These are phyloP conservation scores for Lobophora halterata DNA, from an alignment of 2,888 invertebrate genomes.

Conservation along the genomic window DNA sequence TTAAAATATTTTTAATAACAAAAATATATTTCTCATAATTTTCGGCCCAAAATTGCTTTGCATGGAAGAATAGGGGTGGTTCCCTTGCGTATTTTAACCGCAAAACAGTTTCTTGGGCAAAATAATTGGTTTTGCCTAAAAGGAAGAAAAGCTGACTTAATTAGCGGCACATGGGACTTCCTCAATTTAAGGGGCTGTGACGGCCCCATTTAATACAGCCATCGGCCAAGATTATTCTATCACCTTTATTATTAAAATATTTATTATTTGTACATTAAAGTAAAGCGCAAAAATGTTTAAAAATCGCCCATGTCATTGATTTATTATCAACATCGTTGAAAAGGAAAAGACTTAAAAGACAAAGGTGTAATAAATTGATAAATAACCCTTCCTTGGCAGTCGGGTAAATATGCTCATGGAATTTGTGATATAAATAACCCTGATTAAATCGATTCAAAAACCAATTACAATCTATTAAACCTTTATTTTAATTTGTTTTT, in stretches of 20 bases:
- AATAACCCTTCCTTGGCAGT: too few relatives aligned
- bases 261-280: too few relatives aligned
- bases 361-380: too few relatives aligned
- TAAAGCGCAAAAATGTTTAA: too few relatives aligned
- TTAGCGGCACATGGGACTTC: constrained; percentile 26
- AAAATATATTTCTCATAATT: constrained; percentile 9
- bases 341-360: too few relatives aligned
- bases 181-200: constrained; percentile 19
- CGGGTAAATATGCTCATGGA: too few relatives aligned
- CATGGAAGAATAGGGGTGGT: constrained; percentile 9
- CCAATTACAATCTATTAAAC: constrained; percentile 6
- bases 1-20: constrained; percentile 11
- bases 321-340: too few relatives aligned
- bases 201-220: constrained; percentile 22
- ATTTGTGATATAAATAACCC: too few relatives aligned
- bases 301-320: too few relatives aligned
- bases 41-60: constrained; percentile 9
- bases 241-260: constrained; percentile 2
- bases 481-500: neutral
- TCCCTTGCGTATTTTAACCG: constrained; percentile 11
- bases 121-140: constrained; percentile 23
- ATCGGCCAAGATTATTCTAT: constrained; percentile 7
- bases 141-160: constrained; percentile 23
- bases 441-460: neutral
- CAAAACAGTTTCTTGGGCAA: constrained; percentile 15